phyloP scores from a whole-genome alignment of 2,113 vertebrate genomes.

The Mustelus asterias region DNA sequence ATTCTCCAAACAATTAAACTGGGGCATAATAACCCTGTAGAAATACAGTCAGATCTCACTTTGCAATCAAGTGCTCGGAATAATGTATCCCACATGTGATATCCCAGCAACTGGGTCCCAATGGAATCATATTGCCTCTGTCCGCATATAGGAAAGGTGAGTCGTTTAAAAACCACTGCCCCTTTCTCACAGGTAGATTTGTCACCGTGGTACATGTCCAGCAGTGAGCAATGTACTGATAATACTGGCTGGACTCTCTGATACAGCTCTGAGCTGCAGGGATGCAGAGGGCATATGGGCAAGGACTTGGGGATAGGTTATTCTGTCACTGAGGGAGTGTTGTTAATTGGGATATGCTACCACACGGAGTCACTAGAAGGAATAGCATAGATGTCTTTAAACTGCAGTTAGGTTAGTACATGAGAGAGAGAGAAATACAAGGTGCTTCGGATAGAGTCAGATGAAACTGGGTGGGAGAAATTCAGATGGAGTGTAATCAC shows the following conservation, averaged over 20 bases:
- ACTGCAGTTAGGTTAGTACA: neutral
- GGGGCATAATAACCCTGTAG: neutral
- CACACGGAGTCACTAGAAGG: neutral
- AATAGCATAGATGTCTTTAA: neutral
- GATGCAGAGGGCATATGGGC: neutral
- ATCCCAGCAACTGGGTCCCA: neutral
- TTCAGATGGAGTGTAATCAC: neutral
- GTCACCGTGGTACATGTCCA: neutral
- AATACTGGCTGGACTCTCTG: neutral
- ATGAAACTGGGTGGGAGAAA: neutral
- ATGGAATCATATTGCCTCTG: neutral
- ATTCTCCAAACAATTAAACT: conserved; percentile 3
- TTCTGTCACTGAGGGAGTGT: neutral
- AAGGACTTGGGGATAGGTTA: neutral
- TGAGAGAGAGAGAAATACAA: neutral
- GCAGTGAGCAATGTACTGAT: neutral
- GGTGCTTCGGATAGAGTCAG: neutral
- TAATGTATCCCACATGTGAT: conserved; percentile 28
- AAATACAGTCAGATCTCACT: conserved; percentile 22
- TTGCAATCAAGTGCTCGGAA: neutral
- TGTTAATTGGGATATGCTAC: neutral
- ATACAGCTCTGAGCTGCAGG: neutral
- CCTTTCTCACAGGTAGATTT: neutral
- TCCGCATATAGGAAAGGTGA: neutral
- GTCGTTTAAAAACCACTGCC: neutral